Conservation (phyloP, 2,113 vertebrate genomes). For the Zosterops lateralis region DNA sequence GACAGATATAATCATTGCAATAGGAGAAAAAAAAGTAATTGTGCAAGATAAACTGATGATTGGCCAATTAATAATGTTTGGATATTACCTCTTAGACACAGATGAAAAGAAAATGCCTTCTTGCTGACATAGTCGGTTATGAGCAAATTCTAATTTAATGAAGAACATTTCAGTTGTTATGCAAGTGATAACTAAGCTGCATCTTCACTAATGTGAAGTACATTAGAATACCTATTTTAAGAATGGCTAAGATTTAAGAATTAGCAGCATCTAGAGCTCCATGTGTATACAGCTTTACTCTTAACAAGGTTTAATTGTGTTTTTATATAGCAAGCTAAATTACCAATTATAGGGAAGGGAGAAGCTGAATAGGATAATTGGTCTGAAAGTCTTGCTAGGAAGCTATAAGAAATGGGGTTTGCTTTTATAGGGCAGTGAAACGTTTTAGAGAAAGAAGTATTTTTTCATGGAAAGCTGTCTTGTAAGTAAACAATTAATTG, state of each 20-base stretch:
- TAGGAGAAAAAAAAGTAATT: not conserved
- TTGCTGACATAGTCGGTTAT: conserved; percentile 41
- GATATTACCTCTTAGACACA: not conserved
- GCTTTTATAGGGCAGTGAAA: conserved; percentile 23
- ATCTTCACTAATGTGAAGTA: not conserved
- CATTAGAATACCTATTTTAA: conserved; percentile 27
- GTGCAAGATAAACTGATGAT: not conserved
- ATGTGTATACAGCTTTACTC: not conserved
- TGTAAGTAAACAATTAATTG: not conserved
- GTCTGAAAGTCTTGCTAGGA: conserved; percentile 6
- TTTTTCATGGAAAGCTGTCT: not conserved
- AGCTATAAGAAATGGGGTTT: not conserved
- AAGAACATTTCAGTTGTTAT: not conserved
- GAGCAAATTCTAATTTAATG: conserved; percentile 3
- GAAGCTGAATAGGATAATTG: conserved; percentile 15
- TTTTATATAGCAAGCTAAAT: conserved; percentile 34
- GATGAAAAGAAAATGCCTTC: conserved; percentile 43
- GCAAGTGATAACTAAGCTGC: conserved; percentile 30
- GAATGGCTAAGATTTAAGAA: not conserved
- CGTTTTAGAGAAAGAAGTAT: not conserved
- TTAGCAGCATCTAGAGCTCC: not conserved
- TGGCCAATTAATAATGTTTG: not conserved
- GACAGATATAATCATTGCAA: not conserved
- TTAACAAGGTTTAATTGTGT: conserved; percentile 17
- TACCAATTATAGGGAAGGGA: conserved; percentile 7